These are phyloP conservation scores for Sepiola atlantica DNA, from an alignment of 2,888 invertebrate genomes.

Conservation along the genomic window DNA sequence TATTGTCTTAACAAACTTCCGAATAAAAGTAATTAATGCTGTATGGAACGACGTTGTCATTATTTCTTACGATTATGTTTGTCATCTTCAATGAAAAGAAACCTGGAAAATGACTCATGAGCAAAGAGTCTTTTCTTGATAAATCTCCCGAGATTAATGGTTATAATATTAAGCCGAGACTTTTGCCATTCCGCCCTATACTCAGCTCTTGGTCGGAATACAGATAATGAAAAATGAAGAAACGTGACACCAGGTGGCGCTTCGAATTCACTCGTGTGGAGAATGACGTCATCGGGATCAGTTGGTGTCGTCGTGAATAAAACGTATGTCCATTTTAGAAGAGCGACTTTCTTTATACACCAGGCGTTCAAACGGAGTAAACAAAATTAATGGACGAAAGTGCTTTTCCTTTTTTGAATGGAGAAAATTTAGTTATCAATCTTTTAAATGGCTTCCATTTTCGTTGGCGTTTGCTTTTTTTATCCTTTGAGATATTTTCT, in stretches of 20 bases:
- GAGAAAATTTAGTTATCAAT: not conserved
- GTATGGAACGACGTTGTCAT: too few species aligned
- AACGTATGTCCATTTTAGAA: not conserved
- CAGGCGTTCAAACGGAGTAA: not conserved
- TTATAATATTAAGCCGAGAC: not conserved
- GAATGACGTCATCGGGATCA: not conserved
- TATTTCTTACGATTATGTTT: too few species aligned
- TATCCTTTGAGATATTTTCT: not conserved
- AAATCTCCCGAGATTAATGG: not conserved
- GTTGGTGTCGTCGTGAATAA: not conserved
- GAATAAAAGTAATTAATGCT: too few species aligned
- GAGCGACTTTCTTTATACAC: not conserved
- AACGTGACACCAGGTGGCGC: not conserved
- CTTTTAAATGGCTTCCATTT: not conserved
- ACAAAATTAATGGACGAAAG: not conserved
- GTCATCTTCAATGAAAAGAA: not conserved
- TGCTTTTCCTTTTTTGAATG: too few species aligned
- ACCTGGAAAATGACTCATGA: not conserved
- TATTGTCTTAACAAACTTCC: too few species aligned
- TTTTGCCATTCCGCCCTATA: not conserved
- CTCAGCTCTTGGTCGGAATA: accelerated
- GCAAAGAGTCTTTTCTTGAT: not conserved
- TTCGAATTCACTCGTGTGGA: not conserved
- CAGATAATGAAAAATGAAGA: not conserved
- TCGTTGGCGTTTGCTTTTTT: not conserved